Evolutionary conservation across 35 echinoderm and acorn worm genomes (phyloP).

Genomic region (Heliocidaris tuberculata): DNA sequence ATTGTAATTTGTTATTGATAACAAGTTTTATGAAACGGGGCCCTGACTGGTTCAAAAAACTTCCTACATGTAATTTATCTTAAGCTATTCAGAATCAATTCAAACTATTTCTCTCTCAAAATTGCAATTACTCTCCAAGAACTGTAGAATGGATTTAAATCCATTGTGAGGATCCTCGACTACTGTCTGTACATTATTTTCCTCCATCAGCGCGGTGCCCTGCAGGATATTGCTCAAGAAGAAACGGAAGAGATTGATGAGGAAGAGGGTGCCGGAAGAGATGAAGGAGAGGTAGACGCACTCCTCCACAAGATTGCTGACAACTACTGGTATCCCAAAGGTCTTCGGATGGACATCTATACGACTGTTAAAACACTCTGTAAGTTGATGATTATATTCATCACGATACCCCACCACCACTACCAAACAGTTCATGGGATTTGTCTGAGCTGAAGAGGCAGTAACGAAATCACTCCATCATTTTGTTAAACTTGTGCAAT

Average conservation of each 20-base stretch:
- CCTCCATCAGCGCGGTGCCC: neutral
- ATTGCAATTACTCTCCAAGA: no score
- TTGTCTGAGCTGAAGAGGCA: no score
- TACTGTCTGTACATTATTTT: neutral
- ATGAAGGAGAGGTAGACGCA: neutral
- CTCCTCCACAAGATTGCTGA: constrained; percentile 54
- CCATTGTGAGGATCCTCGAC: no score
- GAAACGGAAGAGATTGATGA: constrained; percentile 7
- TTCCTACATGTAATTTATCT: no score
- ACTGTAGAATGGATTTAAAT: no score
- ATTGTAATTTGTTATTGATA: no score
- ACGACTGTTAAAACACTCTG: constrained; percentile 54
- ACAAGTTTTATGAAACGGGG: no score
- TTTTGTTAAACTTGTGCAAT: neutral
- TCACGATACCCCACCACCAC: neutral
- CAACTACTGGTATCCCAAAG: constrained; percentile 65
- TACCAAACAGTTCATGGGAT: no score
- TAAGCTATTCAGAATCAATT: no score
- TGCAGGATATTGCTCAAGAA: neutral
- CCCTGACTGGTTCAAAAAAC: no score
- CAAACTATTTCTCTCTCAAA: no score
- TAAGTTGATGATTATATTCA: constrained; percentile 35
- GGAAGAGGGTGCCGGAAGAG: constrained; percentile 35
- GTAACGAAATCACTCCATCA: neutral
- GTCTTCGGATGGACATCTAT: constrained; percentile 49